phyloP scores from a whole-genome alignment of 2,888 invertebrate genomes.

The Blera fallax region DNA sequence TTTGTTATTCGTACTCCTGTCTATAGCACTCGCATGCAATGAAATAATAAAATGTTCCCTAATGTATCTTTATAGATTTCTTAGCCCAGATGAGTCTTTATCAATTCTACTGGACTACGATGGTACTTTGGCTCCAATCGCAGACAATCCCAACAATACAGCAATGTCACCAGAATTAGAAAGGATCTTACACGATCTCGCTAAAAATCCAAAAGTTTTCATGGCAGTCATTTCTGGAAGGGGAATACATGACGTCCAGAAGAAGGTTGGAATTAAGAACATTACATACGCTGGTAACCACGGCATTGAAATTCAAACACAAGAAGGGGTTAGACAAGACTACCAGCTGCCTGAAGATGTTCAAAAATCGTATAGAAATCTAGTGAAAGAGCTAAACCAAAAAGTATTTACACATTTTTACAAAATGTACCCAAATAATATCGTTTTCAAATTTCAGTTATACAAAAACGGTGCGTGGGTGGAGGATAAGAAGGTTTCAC shows the following conservation, averaged over 20 bases:
- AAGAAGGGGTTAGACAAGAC: conserved; percentile 88
- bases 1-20: too few species aligned
- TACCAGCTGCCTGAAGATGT: conserved; percentile 87
- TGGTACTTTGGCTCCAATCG: conserved; percentile 88
- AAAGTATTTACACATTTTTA: conserved; percentile 77
- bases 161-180: conserved; percentile 87
- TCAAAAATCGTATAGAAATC: conserved; percentile 84
- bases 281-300: conserved; percentile 90
- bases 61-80: conserved; percentile 74
- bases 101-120: conserved; percentile 89
- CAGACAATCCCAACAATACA: conserved; percentile 87
- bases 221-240: conserved; percentile 88
- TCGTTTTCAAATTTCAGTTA: conserved; percentile 3
- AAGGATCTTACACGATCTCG: conserved; percentile 84
- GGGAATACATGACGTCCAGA: conserved; percentile 87
- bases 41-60: background rate
- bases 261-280: conserved; percentile 83
- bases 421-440: background rate
- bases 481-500: conserved; percentile 87
- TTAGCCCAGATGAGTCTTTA: conserved; percentile 85
- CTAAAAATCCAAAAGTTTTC: conserved; percentile 87
- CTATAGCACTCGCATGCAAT: too few species aligned
- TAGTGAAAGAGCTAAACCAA: conserved; percentile 86
- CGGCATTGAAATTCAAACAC: conserved; percentile 88
- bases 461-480: conserved; percentile 87